These are phyloP conservation scores for Biston stratarius DNA, from an alignment of 2,888 invertebrate genomes.

Conservation along the genomic window DNA sequence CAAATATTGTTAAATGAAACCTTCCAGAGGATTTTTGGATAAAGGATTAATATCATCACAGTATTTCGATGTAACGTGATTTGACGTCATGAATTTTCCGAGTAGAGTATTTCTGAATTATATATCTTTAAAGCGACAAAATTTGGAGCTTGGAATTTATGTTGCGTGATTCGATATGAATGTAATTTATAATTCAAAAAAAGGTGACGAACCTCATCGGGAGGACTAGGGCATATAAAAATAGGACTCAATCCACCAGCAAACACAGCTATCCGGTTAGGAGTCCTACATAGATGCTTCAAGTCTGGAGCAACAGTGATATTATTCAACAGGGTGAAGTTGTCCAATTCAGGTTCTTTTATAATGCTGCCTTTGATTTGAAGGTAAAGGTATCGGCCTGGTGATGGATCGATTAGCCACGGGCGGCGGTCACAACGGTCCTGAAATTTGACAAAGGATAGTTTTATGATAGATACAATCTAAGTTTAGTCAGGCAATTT, in stretches of 20 bases:
- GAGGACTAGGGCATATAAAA: slow-evolving; percentile 86
- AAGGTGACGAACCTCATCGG: slow-evolving; percentile 55
- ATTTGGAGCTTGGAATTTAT: too few species aligned
- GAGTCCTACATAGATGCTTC: slow-evolving; percentile 89
- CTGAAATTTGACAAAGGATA: slow-evolving; percentile 75
- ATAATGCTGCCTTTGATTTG: slow-evolving; percentile 90
- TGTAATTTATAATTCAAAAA: too few species aligned
- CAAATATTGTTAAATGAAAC: neutral
- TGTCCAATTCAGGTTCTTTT: slow-evolving; percentile 79
- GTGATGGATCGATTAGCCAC: slow-evolving; percentile 92
- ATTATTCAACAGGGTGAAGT: slow-evolving; percentile 84
- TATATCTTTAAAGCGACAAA: too few species aligned
- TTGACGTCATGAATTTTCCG: neutral
- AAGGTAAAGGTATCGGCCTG: slow-evolving; percentile 92
- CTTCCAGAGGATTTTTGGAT: neutral
- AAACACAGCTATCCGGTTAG: slow-evolving; percentile 92
- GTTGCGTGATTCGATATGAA: too few species aligned
- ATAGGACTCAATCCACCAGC: slow-evolving; percentile 88
- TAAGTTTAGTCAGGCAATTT: too few species aligned
- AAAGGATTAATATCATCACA: neutral
- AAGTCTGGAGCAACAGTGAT: slow-evolving; percentile 86
- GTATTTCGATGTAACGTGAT: neutral
- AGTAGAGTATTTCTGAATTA: too few species aligned
- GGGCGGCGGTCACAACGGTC: slow-evolving; percentile 93
- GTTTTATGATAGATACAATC: too few species aligned